Conservation (phyloP, 2,113 vertebrate species). For the Thalassarche chlororhynchos region DNA sequence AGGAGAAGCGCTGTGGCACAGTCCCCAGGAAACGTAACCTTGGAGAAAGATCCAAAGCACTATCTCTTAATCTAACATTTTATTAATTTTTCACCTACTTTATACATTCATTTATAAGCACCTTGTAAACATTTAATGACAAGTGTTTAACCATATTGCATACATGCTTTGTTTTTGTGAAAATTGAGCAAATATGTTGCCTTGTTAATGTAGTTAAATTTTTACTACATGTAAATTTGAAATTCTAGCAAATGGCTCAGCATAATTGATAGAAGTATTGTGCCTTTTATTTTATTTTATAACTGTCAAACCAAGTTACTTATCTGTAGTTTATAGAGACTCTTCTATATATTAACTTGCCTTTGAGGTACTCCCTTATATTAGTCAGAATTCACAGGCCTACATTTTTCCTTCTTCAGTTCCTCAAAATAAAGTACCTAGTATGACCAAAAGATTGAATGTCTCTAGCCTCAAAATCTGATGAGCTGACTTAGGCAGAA, state of each 20-base stretch:
- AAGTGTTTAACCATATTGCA: background rate
- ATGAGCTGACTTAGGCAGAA: background rate
- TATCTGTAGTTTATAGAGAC: background rate
- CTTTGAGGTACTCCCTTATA: background rate
- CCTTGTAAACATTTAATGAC: background rate
- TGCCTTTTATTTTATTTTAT: background rate
- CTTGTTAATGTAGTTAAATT: background rate
- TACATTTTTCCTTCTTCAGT: background rate
- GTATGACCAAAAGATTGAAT: background rate
- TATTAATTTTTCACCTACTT: background rate
- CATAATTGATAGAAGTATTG: background rate
- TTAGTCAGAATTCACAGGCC: background rate
- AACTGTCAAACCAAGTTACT: background rate
- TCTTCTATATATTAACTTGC: background rate
- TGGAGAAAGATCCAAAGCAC: background rate
- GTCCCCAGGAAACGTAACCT: background rate
- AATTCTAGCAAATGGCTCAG: background rate
- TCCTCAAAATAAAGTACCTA: background rate
- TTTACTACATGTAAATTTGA: background rate
- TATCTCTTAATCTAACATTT: background rate
- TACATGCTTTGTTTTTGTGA: background rate
- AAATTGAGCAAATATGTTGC: background rate
- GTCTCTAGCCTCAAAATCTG: background rate
- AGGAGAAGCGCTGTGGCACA: background rate
- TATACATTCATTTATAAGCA: background rate